phyloP scores from a whole-genome alignment of 2,797 vertebrate species.

The Alectoris magna region DNA sequence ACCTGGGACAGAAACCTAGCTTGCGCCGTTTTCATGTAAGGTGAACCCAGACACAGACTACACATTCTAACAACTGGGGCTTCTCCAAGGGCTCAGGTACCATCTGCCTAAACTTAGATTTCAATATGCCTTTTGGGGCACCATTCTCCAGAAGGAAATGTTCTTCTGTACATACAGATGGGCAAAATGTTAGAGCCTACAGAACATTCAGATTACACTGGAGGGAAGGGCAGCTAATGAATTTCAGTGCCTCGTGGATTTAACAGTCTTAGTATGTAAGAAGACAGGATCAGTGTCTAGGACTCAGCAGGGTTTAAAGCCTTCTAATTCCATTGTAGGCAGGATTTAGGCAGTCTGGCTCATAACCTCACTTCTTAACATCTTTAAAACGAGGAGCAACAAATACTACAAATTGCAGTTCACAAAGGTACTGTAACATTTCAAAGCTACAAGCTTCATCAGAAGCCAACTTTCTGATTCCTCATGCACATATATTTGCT shows the following conservation, averaged over 20 bases:
- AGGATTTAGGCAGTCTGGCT: conserved; percentile 32
- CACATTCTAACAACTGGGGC: not conserved
- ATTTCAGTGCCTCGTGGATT: conserved; percentile 44
- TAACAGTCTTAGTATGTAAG: conserved; percentile 46
- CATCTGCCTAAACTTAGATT: not conserved
- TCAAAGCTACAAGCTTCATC: not conserved
- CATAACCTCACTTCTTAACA: not conserved
- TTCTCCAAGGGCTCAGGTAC: not conserved
- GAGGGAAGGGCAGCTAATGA: not conserved
- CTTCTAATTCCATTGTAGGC: conserved; percentile 11
- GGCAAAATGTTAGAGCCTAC: conserved; percentile 4
- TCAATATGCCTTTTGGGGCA: not conserved
- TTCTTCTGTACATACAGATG: not conserved
- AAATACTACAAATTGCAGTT: not conserved
- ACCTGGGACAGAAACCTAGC: not conserved
- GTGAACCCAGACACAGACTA: not conserved
- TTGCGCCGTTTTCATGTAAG: not conserved
- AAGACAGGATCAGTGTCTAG: conserved; percentile 21
- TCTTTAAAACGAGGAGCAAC: not conserved
- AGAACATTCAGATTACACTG: not conserved
- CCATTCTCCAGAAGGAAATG: not conserved
- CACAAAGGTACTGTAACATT: not conserved
- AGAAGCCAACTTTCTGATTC: not conserved
- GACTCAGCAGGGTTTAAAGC: conserved; percentile 41
- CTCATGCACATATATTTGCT: not conserved